Conservation (phyloP, 2,797 vertebrate species). For the Oreochromis grahami region DNA sequence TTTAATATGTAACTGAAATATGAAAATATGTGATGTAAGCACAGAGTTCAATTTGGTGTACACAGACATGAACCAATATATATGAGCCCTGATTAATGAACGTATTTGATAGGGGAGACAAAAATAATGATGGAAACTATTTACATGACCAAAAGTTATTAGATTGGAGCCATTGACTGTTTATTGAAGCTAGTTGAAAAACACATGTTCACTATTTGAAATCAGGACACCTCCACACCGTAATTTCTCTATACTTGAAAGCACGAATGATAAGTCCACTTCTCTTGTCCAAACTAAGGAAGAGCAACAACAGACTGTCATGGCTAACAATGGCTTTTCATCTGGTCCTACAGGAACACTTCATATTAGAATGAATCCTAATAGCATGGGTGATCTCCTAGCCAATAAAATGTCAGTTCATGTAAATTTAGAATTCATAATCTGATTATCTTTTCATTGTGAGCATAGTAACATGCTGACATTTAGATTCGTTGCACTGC, state of each 20-base stretch:
- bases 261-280: not conserved
- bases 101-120: not conserved
- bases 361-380: not conserved
- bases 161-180: not conserved
- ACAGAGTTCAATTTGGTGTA: not conserved
- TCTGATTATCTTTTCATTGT: not conserved
- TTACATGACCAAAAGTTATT: not conserved
- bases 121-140: not conserved
- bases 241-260: fast-evolving
- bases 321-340: not conserved
- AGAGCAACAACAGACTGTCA: not conserved
- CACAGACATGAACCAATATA: not conserved
- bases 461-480: not conserved
- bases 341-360: not conserved
- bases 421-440: not conserved
- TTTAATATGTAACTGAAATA: too few relatives aligned
- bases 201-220: not conserved
- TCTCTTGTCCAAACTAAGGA: not conserved
- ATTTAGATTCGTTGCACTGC: not conserved
- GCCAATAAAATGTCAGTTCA: not conserved
- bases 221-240: not conserved
- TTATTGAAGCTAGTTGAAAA: not conserved
- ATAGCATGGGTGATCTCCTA: not conserved
- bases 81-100: not conserved
- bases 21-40: not conserved